These are phyloP conservation scores for Scyliorhinus canicula DNA, from an alignment of 2,797 vertebrate species.

Conservation along the genomic window DNA sequence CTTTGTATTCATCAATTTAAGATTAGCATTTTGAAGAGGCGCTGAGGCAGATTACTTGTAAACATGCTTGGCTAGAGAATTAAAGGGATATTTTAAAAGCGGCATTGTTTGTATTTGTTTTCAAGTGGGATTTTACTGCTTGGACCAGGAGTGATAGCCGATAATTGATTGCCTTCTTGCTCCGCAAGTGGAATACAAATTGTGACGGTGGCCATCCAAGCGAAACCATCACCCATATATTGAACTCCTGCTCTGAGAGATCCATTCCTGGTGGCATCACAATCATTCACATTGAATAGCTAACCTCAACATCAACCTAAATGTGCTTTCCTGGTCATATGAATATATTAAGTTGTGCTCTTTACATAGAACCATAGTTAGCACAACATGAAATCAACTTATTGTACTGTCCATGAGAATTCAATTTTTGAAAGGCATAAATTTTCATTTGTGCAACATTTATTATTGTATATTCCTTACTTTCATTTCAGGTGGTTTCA, in stretches of 20 bases:
- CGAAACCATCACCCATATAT: too few species aligned
- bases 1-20: not conserved
- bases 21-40: not conserved
- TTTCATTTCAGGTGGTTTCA: constrained; percentile 71
- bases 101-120: not conserved
- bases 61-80: not conserved
- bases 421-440: not conserved
- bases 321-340: not conserved
- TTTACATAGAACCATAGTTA: not conserved
- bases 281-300: not conserved
- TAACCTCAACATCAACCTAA: not conserved
- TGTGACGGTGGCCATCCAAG: too few species aligned
- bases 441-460: not conserved
- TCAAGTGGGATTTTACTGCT: too few species aligned
- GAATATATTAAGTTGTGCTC: not conserved
- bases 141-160: too few species aligned
- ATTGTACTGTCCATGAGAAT: not conserved
- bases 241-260: too few species aligned
- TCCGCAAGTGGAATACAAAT: too few species aligned
- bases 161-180: too few species aligned
- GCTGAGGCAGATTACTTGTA: not conserved
- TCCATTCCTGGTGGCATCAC: too few species aligned
- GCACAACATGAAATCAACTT: not conserved
- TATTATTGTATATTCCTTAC: not conserved
- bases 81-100: not conserved